A percentile compares a stretch with the other conserved stretches of the same genome.
Conservation (phyloP, 2,888 invertebrate genomes). For the Agrotis clavis region DNA sequence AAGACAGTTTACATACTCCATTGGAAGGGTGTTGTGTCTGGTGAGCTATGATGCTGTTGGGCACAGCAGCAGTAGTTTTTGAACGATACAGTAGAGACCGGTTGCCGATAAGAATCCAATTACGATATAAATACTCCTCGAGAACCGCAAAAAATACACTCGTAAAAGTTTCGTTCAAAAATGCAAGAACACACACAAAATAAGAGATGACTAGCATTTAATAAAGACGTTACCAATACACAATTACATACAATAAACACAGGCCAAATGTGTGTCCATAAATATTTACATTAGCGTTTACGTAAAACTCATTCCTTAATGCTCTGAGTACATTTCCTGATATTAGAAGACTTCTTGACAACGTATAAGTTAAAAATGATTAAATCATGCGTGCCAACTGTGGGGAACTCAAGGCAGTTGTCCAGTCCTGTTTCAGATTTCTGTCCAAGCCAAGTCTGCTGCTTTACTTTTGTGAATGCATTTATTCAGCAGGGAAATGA, state of each 20-base stretch:
- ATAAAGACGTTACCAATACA: slow-evolving; percentile 39
- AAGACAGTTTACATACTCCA: no score
- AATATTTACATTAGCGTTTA: slow-evolving; percentile 48
- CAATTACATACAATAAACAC: slow-evolving; percentile 25
- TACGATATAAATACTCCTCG: no score
- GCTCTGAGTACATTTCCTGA: slow-evolving; percentile 15
- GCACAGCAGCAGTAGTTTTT: no score
- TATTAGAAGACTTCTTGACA: slow-evolving; percentile 7
- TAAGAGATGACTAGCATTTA: slow-evolving; percentile 3
- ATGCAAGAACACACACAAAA: slow-evolving; percentile 4
- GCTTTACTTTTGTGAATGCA: not conserved
- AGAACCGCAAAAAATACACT: no score
- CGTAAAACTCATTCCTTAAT: slow-evolving; percentile 40
- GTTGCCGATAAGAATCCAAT: no score
- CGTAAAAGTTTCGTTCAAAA: no score
- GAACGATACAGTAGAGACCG: no score
- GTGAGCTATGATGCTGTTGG: no score
- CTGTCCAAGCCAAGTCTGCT: not conserved
- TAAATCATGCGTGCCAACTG: not conserved
- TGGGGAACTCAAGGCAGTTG: not conserved
- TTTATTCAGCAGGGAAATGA: not conserved
- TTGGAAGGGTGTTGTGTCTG: no score
- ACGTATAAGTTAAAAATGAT: not conserved
- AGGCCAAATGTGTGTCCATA: slow-evolving; percentile 46
- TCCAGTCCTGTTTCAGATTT: not conserved